These are phyloP conservation scores for Venustoraphidia nigricollis DNA, from an alignment of 2,888 invertebrate genomes.

Conservation along the genomic window DNA sequence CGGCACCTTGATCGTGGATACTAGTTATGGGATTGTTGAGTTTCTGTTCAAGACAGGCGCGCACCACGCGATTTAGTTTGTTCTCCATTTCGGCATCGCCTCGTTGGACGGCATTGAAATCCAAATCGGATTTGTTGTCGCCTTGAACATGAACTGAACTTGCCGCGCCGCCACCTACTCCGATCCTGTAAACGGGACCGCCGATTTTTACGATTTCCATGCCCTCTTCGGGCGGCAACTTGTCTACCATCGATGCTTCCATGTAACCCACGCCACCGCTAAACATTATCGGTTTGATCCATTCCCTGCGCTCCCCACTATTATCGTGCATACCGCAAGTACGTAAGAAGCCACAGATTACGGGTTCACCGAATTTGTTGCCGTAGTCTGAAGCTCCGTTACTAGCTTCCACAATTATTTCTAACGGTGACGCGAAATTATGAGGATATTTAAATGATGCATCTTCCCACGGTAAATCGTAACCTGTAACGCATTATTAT, in stretches of 20 bases:
- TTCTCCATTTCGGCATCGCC: slow-evolving; percentile 99
- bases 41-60: slow-evolving; percentile 78
- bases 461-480: slow-evolving; percentile 79
- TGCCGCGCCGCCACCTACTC: slow-evolving; percentile 97
- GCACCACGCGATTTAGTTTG: slow-evolving; percentile 83
- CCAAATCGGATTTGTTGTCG: slow-evolving; percentile 64
- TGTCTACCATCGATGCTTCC: slow-evolving; percentile 66
- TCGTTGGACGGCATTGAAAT: slow-evolving; percentile 94
- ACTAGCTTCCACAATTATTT: slow-evolving; percentile 87
- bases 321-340: slow-evolving; percentile 69
- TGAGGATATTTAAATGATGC: slow-evolving; percentile 55
- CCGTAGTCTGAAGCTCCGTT: slow-evolving; percentile 98
- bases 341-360: slow-evolving; percentile 79
- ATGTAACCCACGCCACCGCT: slow-evolving; percentile 90
- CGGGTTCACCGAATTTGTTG: slow-evolving; percentile 97
- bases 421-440: slow-evolving; percentile 80
- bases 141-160: slow-evolving; percentile 93
- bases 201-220: slow-evolving; percentile 91
- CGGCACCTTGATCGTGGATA: slow-evolving; percentile 98
- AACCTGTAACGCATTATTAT: slow-evolving; percentile 37
- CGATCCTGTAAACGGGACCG: slow-evolving; percentile 94
- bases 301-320: slow-evolving; percentile 63
- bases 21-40: slow-evolving; percentile 75
- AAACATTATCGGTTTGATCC: slow-evolving; percentile 98
- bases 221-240: slow-evolving; percentile 61